Evolutionary conservation across 2,113 vertebrate species (phyloP), one percentile per base, ranked within the genome.

Genomic region (Cyanistes caeruleus): DNA sequence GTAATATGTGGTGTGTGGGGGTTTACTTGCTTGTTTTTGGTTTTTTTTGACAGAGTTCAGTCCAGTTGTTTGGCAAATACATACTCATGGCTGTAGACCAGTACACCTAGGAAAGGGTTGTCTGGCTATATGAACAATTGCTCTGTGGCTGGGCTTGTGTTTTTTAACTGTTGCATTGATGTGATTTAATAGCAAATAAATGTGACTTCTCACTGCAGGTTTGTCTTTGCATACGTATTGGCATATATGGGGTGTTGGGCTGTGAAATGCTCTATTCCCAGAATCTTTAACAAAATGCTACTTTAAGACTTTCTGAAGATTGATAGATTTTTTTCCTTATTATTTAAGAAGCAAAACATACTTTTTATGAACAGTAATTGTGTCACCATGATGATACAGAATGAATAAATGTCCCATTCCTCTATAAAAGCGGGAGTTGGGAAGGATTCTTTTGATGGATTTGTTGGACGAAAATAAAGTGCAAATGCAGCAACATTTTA

Each of bases 401-500:
- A 77, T 65, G 48, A 73, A 15, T 9, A 41, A 70, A 22, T 41
- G 22, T 55, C 16, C 5, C 1, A 2, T 53, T 24, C 16, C 2
- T 2, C 51, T 41, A 33, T 33, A 19, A 72, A 41, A 55, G 30
- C 1, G 0, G 7, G 30, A 33, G 30, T 55, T 0, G 3, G 16
- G 16, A 5, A 73, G 30, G 37, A 43, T 33, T 33, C 22, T 73
- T 43, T 72, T 33, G 22, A 43, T 19, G 41, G 51, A 53, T 41
- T 41, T 53, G 30, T 72, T 3, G 2, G 22, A 53, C 3, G 7
- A 72, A 41, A 72, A 53, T 72, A 33, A 24, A 55, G 22, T 1
- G 7, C 24, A 55, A 43, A 73, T 1, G 1, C 2, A 4, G 16
- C 39, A 73, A 55, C 55, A 43, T 55, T 55, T 41, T 73, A 33